Conservation (phyloP, 1,140 invertebrate genomes). For the Paraescarpia echinospica region DNA sequence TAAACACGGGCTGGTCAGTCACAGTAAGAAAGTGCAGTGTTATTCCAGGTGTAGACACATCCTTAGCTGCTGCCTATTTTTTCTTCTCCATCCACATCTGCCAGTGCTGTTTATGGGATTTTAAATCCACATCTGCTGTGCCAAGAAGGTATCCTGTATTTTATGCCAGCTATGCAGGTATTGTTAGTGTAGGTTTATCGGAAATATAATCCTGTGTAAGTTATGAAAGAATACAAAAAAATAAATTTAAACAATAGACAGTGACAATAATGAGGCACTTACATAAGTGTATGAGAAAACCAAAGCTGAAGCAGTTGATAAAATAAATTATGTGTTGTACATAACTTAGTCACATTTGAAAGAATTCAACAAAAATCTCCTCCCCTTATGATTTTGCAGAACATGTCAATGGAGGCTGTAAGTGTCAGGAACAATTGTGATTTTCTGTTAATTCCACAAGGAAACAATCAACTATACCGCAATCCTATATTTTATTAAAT, state of each 20-base stretch:
- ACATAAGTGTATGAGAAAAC: not conserved
- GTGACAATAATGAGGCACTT: not conserved
- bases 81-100: not conserved
- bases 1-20: not conserved
- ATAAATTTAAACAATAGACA: not conserved
- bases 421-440: not conserved
- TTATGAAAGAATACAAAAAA: not conserved
- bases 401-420: not conserved
- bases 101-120: not conserved
- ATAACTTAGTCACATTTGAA: not conserved
- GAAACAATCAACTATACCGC: not conserved
- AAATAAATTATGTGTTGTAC: not conserved
- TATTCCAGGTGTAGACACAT: not conserved
- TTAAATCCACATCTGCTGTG: not conserved
- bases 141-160: not conserved
- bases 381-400: not conserved
- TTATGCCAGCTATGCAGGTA: not conserved
- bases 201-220: not conserved
- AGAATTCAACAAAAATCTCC: not conserved
- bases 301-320: not conserved
- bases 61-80: not conserved
- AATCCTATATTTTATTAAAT: not conserved
- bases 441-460: not conserved
- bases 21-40: not conserved
- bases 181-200: not conserved